Conservation (phyloP, 2,888 invertebrate species). For the Synergus laeviventris region DNA sequence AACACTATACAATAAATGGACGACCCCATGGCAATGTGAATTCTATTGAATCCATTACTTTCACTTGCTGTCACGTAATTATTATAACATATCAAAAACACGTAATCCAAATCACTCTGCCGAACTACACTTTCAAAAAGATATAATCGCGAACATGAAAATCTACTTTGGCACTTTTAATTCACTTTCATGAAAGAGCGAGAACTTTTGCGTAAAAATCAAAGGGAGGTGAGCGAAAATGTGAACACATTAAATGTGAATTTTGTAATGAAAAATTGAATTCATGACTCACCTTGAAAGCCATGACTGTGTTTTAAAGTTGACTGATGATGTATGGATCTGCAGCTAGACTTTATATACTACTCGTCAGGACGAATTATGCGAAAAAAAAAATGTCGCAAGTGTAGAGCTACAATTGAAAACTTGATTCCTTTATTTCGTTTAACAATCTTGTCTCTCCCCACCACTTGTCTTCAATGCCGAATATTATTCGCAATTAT, state of each 20-base stretch:
- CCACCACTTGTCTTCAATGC: conserved; percentile 6
- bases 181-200: neutral
- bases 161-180: neutral
- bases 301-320: conserved; percentile 12
- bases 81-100: neutral
- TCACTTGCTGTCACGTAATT: neutral
- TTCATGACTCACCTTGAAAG: conserved; percentile 5
- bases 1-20: too few relatives aligned
- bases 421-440: conserved; percentile 24
- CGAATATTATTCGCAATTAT: conserved; percentile 28
- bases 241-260: neutral
- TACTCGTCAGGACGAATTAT: neutral
- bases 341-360: conserved; percentile 9
- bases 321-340: conserved; percentile 15
- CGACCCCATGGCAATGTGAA: too few relatives aligned
- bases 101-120: neutral
- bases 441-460: neutral
- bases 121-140: neutral
- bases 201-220: neutral
- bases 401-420: conserved; percentile 15
- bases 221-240: neutral
- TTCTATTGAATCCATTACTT: neutral
- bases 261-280: neutral
- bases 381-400: neutral
- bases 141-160: too few relatives aligned